Conservation (phyloP, 1,140 invertebrate species). For the Musca vetustissima region DNA sequence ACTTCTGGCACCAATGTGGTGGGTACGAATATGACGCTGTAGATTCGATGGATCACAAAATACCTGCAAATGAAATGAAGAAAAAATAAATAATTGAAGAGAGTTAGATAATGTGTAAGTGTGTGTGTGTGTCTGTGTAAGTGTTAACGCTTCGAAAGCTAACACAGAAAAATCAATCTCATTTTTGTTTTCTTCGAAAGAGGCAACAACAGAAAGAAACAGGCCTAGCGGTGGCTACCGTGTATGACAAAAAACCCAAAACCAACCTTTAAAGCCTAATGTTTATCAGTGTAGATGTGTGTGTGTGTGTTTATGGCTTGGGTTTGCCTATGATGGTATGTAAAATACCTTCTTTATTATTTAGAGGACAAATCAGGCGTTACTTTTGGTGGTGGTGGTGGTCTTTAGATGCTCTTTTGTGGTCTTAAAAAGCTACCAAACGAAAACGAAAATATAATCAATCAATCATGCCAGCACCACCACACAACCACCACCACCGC, state of each 20-base stretch:
- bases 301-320: too few relatives aligned
- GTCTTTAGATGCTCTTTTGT: background rate
- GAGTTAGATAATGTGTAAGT: background rate
- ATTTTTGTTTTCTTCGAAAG: too few relatives aligned
- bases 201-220: background rate
- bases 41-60: conserved; percentile 95
- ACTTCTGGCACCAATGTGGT: conserved; percentile 88
- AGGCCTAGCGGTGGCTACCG: conserved; percentile 14
- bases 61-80: conserved; percentile 63
- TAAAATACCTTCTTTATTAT: background rate
- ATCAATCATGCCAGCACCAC: conserved; percentile 45
- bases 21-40: conserved; percentile 91
- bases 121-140: background rate
- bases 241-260: background rate
- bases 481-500: too few relatives aligned
- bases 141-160: background rate
- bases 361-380: conserved; percentile 9
- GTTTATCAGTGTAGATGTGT: too few relatives aligned
- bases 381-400: conserved; percentile 36
- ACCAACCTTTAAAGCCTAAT: background rate
- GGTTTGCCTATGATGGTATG: background rate
- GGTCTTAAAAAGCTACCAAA: conserved; percentile 12
- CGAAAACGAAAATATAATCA: conserved; percentile 53
- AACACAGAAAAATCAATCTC: background rate
- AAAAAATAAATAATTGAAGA: background rate